A percentile compares a stretch with the other conserved stretches of the same genome.
Conservation (phyloP, 2,113 vertebrate genomes). For the Marcusenius ussheri region DNA sequence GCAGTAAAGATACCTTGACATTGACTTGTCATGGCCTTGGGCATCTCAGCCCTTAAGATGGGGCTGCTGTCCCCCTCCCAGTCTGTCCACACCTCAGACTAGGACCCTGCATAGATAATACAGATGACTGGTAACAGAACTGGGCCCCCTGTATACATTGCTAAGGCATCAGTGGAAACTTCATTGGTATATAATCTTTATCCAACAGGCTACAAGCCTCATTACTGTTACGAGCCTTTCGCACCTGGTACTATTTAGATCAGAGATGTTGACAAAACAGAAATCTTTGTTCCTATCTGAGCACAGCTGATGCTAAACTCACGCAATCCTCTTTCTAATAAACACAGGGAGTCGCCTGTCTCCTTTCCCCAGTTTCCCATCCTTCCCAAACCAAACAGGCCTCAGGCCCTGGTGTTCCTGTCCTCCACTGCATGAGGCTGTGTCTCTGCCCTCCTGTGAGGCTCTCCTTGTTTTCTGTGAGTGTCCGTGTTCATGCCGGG, state of each 20-base stretch:
- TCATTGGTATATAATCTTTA: background rate
- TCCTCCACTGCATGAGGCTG: background rate
- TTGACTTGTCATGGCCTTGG: background rate
- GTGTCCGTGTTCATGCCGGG: background rate
- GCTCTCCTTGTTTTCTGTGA: background rate
- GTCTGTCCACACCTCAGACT: background rate
- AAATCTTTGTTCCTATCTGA: background rate
- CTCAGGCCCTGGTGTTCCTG: background rate
- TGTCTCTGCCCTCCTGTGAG: background rate
- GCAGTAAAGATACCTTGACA: background rate
- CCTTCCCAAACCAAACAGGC: background rate
- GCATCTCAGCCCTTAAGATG: background rate
- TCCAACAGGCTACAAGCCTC: background rate
- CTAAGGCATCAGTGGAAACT: background rate
- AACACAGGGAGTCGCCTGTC: background rate
- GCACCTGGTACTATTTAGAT: background rate
- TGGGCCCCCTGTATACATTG: background rate
- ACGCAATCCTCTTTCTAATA: background rate
- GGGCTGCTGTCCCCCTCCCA: background rate
- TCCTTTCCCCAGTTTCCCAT: background rate
- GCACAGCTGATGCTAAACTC: background rate
- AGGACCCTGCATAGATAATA: background rate
- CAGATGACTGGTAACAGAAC: background rate
- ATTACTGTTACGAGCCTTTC: background rate
- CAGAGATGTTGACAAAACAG: background rate